phyloP scores from a whole-genome alignment of 2,888 invertebrate genomes.

The Xestia sexstrigata region DNA sequence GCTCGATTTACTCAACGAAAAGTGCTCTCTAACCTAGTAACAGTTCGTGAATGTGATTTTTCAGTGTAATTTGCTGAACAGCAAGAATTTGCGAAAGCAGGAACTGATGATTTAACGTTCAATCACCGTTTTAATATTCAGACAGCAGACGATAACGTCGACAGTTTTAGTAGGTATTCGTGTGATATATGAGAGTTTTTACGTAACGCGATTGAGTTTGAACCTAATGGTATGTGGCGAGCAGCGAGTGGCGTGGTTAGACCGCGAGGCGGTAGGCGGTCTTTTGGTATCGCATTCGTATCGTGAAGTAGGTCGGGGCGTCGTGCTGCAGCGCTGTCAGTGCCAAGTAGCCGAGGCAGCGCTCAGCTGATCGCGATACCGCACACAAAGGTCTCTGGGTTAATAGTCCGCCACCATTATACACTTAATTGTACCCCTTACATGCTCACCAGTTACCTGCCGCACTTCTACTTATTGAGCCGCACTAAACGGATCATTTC shows the following conservation, averaged over 20 bases:
- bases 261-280: constrained; percentile 45
- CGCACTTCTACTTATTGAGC: constrained; percentile 44
- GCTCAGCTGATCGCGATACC: constrained; percentile 85
- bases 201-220: constrained; percentile 44
- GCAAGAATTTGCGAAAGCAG: constrained; percentile 58
- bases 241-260: constrained; percentile 30
- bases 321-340: constrained; percentile 71
- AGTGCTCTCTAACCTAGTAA: constrained; percentile 32
- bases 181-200: constrained; percentile 44
- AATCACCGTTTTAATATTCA: constrained; percentile 55
- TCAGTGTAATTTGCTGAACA: constrained; percentile 45
- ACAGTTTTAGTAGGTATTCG: constrained; percentile 42
- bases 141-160: constrained; percentile 32
- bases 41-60: constrained; percentile 49
- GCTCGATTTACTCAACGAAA: constrained; percentile 41
- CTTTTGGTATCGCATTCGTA: constrained; percentile 50
- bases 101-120: constrained; percentile 48
- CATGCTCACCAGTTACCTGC: constrained; percentile 62
- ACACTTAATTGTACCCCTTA: constrained; percentile 74
- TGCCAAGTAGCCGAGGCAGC: constrained; percentile 73
- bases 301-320: constrained; percentile 73
- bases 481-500: constrained; percentile 58
- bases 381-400: constrained; percentile 87
- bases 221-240: constrained; percentile 39
- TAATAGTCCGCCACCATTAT: constrained; percentile 78